A percentile compares a stretch with the other conserved stretches of the same genome.
Evolutionary conservation across 2,797 vertebrate species (phyloP).

Genomic region (Masticophis lateralis): DNA sequence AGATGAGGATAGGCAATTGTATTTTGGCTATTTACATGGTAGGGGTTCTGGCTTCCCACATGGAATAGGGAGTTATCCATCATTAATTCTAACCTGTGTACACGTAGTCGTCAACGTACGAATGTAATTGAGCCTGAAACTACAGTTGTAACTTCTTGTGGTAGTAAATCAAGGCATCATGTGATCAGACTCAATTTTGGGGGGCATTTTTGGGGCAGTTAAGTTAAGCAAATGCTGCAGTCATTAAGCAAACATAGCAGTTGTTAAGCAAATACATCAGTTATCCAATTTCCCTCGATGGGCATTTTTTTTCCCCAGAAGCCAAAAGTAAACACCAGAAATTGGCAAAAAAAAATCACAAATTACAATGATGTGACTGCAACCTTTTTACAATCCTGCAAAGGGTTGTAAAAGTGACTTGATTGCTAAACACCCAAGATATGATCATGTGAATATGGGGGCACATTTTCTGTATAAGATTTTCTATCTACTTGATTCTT

Average conservation of each 20-base stretch:
- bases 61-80: background rate
- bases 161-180: background rate
- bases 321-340: background rate
- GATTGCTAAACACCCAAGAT: background rate
- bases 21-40: background rate
- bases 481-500: background rate
- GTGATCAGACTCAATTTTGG: background rate
- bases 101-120: background rate
- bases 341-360: background rate
- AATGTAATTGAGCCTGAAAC: background rate
- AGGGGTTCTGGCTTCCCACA: background rate
- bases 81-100: background rate
- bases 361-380: background rate
- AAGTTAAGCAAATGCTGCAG: background rate
- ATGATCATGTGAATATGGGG: background rate
- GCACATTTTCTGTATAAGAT: background rate
- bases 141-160: background rate
- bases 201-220: background rate
- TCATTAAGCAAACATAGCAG: background rate
- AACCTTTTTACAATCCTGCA: background rate
- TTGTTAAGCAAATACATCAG: background rate
- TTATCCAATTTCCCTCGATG: background rate
- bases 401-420: background rate
- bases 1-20: background rate
- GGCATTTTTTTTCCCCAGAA: background rate